Base-by-base conservation (phyloP, 2,888 invertebrate genomes). In the Eupithecia insigniata region DNA sequence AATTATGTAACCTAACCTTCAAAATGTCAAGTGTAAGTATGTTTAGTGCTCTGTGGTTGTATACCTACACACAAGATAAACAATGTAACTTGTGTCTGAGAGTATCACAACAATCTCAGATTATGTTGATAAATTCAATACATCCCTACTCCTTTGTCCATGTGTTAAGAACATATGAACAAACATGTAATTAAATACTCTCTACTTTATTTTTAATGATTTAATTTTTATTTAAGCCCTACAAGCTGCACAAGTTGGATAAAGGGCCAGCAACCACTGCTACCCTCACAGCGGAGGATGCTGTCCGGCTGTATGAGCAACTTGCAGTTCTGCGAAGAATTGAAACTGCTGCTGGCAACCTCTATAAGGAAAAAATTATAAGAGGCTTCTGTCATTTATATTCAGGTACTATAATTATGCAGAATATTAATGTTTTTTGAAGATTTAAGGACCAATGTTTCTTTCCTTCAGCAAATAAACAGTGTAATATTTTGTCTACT, bases 321-420 rank as follows among this genome's bases (percentile, higher is more conserved):
- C 96, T 99, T 96, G 97, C 97, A 81, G 95, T 96, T 0, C 96
- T 99, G 78, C 95, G 99, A n/a, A 95, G 99, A 71, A 96, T 99
- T 94, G 99, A 99, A 94, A 98, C 98, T 0, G 96, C 98, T 0
- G 97, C 99, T 7, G 98, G 98, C 46, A 99, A 98, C 92, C 95
- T 99, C 75, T 99, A 99, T 91, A 99, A 99, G 89, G 99, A 99
- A 88, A 99, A 99, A 94, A 96, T 97, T 80, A 97, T 99, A 79
- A 95, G 99, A 83, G 99, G 99, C 14, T 99, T 99, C 92, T 99
- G 99, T 86, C 99, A 99, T 92, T 96, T 99, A 78, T 99, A 99
- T 91, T 98, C 99, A 76, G 99, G 99, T 93, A 79, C 10, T n/a
- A 22, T 51, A 10, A 51, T 3, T 51, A 51, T 22, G 16, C 10